Base-by-base conservation (phyloP, 2,888 invertebrate species). In the Lepidocyrtoides sp. region DNA sequence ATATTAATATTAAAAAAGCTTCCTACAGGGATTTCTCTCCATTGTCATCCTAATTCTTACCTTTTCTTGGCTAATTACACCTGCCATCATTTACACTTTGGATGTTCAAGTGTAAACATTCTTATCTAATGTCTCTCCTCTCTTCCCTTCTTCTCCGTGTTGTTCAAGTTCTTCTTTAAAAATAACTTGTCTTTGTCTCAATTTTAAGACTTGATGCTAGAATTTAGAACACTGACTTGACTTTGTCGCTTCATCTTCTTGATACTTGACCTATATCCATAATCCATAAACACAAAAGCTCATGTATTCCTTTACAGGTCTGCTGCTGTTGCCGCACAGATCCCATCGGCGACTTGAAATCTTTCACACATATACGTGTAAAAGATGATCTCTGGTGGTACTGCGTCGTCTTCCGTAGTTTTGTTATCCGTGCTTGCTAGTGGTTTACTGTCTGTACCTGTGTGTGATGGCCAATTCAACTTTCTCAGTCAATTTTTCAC, bases 301-400 rank as follows among this genome's bases (percentile, higher is more conserved):
- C 91, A 91, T 91, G 91, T 91, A 51, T 91, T 85, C 90, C 69
- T 81, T 69, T 48, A 26, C 86, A 91, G 91, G 77, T 82, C 60
- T 75, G n/a, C 54, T 79, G n/a, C 41, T 79, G 85, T 75, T 85
- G 85, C 85, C 90, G 90, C 79, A 91, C 51, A 81, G 81, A 41
- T 48, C 41, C 29, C 69, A 81, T 23, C 72, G 91, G 85, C 85
- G 77, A 84, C 91, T 57, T 23, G 20, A 44, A 51, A 36, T 20
- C 60, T 54, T 36, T 79, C 20, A 60, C 41, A 2, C 57, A 60
- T 23, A 12, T 36, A 41, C 29, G 57, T 20, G 32, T 60, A 60
- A 41, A 48, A 54, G 41, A 91, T 91, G 91, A 79, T 85, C 23
- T 48, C 63, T 84, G 4, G 81, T 81, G 20, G 7, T 32, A 14